Evolutionary conservation across 2,113 vertebrate species (phyloP).

Genomic region (Chinchilla lanigera): DNA sequence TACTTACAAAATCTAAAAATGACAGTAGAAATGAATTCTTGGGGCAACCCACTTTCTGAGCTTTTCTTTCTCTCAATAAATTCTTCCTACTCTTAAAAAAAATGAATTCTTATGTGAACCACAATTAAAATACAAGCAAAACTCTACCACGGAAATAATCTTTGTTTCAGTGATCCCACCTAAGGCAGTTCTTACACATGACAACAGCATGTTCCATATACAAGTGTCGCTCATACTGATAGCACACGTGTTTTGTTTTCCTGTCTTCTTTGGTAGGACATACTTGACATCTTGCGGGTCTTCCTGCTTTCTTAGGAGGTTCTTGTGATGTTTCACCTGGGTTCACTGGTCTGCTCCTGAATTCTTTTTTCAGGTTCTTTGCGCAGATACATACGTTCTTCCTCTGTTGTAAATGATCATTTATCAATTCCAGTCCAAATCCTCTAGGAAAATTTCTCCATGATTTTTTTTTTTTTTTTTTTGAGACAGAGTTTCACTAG

Average conservation of each 20-base stretch:
- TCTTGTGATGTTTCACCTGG: background rate
- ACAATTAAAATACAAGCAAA: background rate
- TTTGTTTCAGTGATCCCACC: background rate
- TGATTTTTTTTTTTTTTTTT: background rate
- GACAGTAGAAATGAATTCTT: background rate
- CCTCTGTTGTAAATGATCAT: background rate
- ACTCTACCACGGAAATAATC: background rate
- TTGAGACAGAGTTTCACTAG: background rate
- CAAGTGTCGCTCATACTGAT: background rate
- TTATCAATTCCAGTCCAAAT: background rate
- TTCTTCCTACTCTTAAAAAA: too few relatives aligned
- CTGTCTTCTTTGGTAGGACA: background rate
- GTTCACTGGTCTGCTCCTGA: background rate
- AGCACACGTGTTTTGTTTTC: background rate
- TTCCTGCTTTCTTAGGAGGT: background rate
- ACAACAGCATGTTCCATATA: background rate
- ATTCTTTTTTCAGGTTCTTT: background rate
- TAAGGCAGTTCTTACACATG: background rate
- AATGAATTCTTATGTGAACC: background rate
- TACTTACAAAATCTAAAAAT: background rate
- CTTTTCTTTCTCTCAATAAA: too few relatives aligned
- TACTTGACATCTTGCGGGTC: background rate
- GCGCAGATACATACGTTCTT: background rate
- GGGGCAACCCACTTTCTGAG: too few relatives aligned
- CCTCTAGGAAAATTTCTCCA: background rate